phyloP scores from a whole-genome alignment of 2,113 vertebrate species.

The Heptranchias perlo region DNA sequence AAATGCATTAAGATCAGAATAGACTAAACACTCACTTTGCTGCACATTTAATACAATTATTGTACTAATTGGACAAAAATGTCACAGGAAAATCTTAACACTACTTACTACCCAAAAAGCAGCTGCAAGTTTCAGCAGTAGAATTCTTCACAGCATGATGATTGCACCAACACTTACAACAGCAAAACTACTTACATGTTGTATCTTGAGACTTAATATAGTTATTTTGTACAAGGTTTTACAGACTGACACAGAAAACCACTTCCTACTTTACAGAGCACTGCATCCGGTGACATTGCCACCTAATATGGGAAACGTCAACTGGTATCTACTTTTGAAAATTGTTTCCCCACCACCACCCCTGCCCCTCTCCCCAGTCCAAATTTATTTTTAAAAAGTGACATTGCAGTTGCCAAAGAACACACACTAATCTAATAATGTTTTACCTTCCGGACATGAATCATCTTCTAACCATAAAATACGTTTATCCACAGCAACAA shows the following conservation, averaged over 20 bases:
- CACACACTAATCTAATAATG: neutral
- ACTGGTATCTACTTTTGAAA: neutral
- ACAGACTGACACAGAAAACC: neutral
- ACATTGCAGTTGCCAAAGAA: constrained; percentile 4
- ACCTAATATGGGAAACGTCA: constrained; percentile 22
- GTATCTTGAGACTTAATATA: neutral
- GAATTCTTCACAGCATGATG: neutral
- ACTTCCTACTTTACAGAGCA: constrained; percentile 18
- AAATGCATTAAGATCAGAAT: neutral
- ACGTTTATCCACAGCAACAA: constrained; percentile 4
- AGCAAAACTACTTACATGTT: constrained; percentile 7
- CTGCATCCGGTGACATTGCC: neutral
- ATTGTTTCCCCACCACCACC: too few relatives aligned
- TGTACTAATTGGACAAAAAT: neutral
- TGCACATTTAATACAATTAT: neutral
- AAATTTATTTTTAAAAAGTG: neutral
- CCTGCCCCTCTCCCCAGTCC: neutral
- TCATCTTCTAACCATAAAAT: constrained; percentile 21
- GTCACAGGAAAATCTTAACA: neutral
- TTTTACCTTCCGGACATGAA: constrained; percentile 1
- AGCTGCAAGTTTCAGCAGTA: neutral
- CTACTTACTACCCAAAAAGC: neutral
- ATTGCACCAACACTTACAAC: neutral
- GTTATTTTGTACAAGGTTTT: neutral
- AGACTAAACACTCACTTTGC: neutral